Evolutionary conservation across 2,113 vertebrate species (phyloP), one percentile per base, ranked within the genome.

Genomic region (Barnardius zonarius): DNA sequence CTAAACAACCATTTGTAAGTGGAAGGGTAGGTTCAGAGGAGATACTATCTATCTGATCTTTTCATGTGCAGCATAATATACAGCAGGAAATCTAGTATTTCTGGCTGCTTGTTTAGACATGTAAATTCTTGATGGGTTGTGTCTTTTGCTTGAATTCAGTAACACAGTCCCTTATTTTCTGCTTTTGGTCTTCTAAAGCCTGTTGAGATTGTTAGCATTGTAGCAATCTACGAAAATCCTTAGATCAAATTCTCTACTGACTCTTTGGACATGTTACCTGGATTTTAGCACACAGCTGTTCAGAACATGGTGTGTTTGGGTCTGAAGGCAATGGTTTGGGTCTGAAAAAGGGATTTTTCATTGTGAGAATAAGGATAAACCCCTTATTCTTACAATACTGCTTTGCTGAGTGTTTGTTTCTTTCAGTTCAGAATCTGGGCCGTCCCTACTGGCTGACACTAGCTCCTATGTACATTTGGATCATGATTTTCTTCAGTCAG

Each of bases 391-490:
- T 52, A n/a, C 17, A 0, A 20, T 41, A 0, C n/a, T 59, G 5
- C 35, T 48, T 48, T 25, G 43, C 63, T 95, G 37, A 93, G 78
- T 54, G 86, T 96, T 72, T 97, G 17, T 95, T 88, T 96, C 88
- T 97, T 98, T 78, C 98, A 99, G 99, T 99, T 95, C 99, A 99
- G 98, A 99, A 99, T 89, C 98, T 99, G 91, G 99, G 99, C 87
- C 98, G 99, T 63, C 99, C 99, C 5, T 99, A 99, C 96, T 99
- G 99, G 99, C 98, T 99, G 96, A 99, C 99, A 13, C 98, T 99
- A 77, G 98, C 99, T 87, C 99, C 99, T 84, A 99, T 99, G 99
- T 99, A 99, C 97, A 96, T 99, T 95, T 99, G 99, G 99, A 99
- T 99, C 97, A 86, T 99, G 94, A 98, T 99, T 96, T 99, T 99